A percentile compares a stretch with the other conserved stretches of the same genome.
Conservation (phyloP, 2,888 invertebrate species). For the Lordiphosa andalusiaca region DNA sequence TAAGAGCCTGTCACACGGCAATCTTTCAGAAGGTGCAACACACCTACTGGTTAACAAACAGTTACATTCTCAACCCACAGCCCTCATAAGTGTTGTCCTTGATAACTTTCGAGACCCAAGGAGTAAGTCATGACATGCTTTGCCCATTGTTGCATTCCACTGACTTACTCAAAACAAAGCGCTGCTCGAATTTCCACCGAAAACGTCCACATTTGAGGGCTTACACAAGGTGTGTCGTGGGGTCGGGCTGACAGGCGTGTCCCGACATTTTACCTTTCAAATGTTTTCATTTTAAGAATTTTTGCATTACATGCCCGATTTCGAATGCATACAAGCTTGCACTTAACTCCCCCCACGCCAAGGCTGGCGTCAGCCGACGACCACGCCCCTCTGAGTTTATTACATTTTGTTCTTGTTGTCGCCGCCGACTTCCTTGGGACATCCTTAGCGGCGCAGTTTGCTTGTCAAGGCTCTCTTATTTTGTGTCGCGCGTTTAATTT, state of each 20-base stretch:
- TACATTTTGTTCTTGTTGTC: constrained; percentile 30
- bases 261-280: constrained; percentile 47
- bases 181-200: constrained; percentile 29
- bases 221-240: constrained; percentile 33
- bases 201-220: too few relatives aligned
- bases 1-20: too few relatives aligned
- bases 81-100: too few relatives aligned
- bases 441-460: constrained; percentile 26
- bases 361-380: constrained; percentile 15
- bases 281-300: constrained; percentile 39
- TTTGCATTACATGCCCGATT: constrained; percentile 29
- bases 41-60: too few relatives aligned
- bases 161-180: constrained; percentile 23
- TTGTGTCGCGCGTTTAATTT: constrained; percentile 46
- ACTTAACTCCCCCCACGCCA: constrained; percentile 38
- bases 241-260: constrained; percentile 35
- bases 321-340: constrained; percentile 26
- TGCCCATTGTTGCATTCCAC: constrained; percentile 13
- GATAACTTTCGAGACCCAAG: too few relatives aligned
- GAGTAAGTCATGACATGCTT: too few relatives aligned
- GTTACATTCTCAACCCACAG: too few relatives aligned
- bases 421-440: neutral
- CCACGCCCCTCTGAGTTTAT: constrained; percentile 33
- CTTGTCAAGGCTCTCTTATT: constrained; percentile 16
- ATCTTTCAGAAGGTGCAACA: too few relatives aligned